Conservation (phyloP, 2,888 invertebrate species). For the Nymphalis polychloros region DNA sequence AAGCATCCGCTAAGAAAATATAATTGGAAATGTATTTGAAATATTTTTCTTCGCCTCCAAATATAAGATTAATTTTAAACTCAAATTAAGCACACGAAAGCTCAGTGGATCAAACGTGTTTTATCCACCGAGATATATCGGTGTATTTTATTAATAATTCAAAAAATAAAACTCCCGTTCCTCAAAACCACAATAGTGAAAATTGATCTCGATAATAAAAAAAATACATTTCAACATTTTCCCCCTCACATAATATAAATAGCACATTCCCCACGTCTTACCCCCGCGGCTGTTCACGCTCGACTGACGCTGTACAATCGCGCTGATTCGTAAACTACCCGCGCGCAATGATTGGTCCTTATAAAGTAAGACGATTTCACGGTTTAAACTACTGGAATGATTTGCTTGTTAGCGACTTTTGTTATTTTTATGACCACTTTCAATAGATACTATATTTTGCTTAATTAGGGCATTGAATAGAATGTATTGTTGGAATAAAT, state of each 20-base stretch:
- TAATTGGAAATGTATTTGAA: too few relatives aligned
- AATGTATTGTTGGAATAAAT: not conserved
- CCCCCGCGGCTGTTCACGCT: slow-evolving; percentile 56
- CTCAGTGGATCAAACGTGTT: too few relatives aligned
- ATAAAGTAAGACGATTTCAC: slow-evolving; percentile 51
- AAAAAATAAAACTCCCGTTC: too few relatives aligned
- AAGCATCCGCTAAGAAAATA: too few relatives aligned
- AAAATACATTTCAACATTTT: slow-evolving; percentile 12
- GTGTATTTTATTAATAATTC: too few relatives aligned
- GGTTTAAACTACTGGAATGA: slow-evolving; percentile 55
- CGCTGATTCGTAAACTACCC: slow-evolving; percentile 74
- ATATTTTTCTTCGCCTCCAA: too few relatives aligned
- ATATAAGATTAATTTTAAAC: too few relatives aligned
- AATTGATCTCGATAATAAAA: slow-evolving; percentile 4
- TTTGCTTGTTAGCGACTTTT: slow-evolving; percentile 50
- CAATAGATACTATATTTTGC: slow-evolving; percentile 6
- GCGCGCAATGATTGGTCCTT: slow-evolving; percentile 52
- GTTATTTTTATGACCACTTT: slow-evolving; percentile 39
- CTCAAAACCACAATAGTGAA: not conserved
- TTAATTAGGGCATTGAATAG: slow-evolving; percentile 6
- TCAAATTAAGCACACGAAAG: too few relatives aligned
- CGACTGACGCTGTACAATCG: slow-evolving; percentile 68
- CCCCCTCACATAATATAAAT: slow-evolving; percentile 14
- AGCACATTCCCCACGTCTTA: slow-evolving; percentile 39
- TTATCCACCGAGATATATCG: too few relatives aligned